Conservation (phyloP, 2,113 vertebrate genomes). For the Chaetops frenatus region DNA sequence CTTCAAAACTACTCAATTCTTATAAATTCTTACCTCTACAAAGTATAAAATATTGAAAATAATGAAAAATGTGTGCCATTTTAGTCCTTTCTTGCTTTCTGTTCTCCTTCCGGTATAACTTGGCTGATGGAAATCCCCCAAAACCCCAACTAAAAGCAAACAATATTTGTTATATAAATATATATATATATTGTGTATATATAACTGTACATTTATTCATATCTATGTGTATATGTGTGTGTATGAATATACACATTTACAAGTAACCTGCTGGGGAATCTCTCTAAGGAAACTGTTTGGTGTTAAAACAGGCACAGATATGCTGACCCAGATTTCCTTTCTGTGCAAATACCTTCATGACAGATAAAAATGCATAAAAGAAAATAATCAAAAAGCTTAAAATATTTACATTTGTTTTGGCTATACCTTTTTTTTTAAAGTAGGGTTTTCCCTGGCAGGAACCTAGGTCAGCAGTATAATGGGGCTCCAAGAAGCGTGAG, state of each 20-base stretch:
- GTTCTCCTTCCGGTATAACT: not conserved
- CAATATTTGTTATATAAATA: not conserved
- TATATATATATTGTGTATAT: not conserved
- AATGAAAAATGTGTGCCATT: not conserved
- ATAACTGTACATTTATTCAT: not conserved
- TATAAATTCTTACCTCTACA: not conserved
- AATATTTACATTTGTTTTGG: not conserved
- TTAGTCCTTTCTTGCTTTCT: not conserved
- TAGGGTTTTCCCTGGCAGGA: not conserved
- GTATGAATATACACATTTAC: not conserved
- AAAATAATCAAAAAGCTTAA: not conserved
- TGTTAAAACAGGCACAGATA: not conserved
- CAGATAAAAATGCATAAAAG: not conserved
- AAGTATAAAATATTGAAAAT: not conserved
- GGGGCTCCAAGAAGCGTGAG: not conserved
- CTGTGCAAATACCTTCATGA: not conserved
- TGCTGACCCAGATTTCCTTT: not conserved
- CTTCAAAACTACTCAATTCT: not conserved
- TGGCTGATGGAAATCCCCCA: not conserved
- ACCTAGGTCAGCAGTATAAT: not conserved
- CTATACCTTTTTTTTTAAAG: fast-evolving
- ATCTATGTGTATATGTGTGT: not conserved
- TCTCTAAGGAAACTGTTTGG: not conserved
- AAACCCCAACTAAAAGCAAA: not conserved
- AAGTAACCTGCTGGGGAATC: not conserved